Percentiles rank a stretch among this genome's conserved stretches.
These are phyloP conservation scores for Tortrix viridana DNA, from an alignment of 2,888 invertebrate genomes.

Conservation along the genomic window DNA sequence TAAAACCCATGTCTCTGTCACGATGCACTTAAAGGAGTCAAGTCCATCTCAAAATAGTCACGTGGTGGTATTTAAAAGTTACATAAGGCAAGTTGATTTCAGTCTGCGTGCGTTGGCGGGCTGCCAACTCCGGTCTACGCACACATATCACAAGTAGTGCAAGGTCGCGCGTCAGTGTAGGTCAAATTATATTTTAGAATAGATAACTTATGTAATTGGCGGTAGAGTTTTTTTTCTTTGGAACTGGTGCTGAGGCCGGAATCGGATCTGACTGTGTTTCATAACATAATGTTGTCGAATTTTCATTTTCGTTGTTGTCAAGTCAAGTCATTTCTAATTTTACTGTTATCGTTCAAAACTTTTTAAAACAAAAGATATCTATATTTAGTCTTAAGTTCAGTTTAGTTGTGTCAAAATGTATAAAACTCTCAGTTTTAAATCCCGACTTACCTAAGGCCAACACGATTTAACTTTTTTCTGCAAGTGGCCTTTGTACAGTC, in stretches of 20 bases:
- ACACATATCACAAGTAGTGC: slow-evolving; percentile 45
- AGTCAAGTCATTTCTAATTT: no score
- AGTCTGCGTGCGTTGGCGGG: slow-evolving; percentile 54
- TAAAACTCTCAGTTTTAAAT: no score
- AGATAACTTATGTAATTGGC: slow-evolving; percentile 44
- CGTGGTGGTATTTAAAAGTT: slow-evolving; percentile 46
- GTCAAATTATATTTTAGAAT: slow-evolving; percentile 53
- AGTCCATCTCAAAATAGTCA: slow-evolving; percentile 47
- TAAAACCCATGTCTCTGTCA: slow-evolving; percentile 9
- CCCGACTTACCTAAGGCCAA: no score
- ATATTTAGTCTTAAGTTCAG: no score
- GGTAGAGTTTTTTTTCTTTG: slow-evolving; percentile 5
- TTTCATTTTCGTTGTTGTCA: neutral
- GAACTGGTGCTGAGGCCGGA: slow-evolving; percentile 4
- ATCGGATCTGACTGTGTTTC: slow-evolving; percentile 17
- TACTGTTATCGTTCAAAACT: no score
- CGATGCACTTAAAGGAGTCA: slow-evolving; percentile 50
- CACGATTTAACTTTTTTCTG: no score
- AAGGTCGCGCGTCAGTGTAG: slow-evolving; percentile 50
- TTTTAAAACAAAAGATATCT: no score
- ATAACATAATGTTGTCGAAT: slow-evolving; percentile 11
- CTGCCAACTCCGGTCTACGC: slow-evolving; percentile 60
- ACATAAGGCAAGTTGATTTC: slow-evolving; percentile 53
- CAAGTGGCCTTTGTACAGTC: no score
- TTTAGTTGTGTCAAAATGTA: no score